Base-by-base conservation (phyloP, 2,797 vertebrate genomes). In the Scleropages formosus region DNA sequence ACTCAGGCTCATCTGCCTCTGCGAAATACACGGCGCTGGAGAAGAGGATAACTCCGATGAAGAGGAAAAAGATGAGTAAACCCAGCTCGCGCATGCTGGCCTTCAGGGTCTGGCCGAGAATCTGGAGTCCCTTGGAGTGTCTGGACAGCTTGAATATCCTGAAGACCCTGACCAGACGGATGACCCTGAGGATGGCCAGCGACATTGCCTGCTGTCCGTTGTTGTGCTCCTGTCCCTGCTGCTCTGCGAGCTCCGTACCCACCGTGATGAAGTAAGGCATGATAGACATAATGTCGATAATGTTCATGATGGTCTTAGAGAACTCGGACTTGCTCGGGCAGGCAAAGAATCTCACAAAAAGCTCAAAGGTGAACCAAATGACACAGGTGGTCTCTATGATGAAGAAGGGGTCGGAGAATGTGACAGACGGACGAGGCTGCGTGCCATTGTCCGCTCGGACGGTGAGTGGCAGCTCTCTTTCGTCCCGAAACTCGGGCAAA, bases 201-300 rank as follows among this genome's bases (percentile, higher is more conserved):
- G 95, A 97, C 96, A 98, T 98, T 85, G 95, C 95, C 85, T 98
- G 94, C 78, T 95, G 96, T 0, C 95, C 95, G 61, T 95, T 96
- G 56, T 93, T 91, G 6, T 93, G 91, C 80, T 92, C 83, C 49
- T 79, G 78, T 1, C 62, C 88, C 86, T 95, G 93, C 62, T 94
- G 94, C 84, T 96, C 94, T 0, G 93, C 96, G 85, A 98, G 89
- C 88, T 99, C 97, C 0, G 96, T 98, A 80, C 96, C 94, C 88
- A 99, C 78, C 0, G 97, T 96, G 90, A 98, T 98, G 87, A 98
- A 98, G 88, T 99, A 98, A 61, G 97, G 97, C 89, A 98, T 93
- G 85, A 98, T 96, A 83, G 97, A 95, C 89, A 97, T 95, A 44
- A 97, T 91, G 66, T 97, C 95, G 22, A 96, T 96, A 85, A 96